Evolutionary conservation across 2,888 invertebrate species (phyloP).

Genomic region (Bugula neritina): DNA sequence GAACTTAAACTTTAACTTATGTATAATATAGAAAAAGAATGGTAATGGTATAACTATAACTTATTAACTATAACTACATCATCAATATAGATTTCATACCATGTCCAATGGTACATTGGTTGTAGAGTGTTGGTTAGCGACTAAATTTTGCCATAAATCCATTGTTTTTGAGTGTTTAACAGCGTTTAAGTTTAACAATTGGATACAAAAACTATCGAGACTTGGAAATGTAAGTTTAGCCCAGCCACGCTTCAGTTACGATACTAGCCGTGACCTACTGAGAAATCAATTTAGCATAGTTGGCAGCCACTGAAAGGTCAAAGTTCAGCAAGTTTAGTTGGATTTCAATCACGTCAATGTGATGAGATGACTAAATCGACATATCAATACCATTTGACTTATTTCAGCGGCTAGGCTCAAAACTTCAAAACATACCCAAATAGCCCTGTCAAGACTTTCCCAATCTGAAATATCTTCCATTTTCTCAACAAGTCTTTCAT

Average conservation of each 20-base stretch:
- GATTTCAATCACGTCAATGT: not conserved
- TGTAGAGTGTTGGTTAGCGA: not conserved
- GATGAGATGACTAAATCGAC: too few relatives aligned
- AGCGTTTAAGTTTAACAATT: too few relatives aligned
- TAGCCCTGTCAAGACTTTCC: not conserved
- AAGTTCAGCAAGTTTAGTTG: not conserved
- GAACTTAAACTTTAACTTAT: too few relatives aligned
- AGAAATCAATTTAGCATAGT: not conserved
- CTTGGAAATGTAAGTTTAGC: too few relatives aligned
- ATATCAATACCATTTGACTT: not conserved
- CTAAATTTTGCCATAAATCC: conserved; percentile 20
- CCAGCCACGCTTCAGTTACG: too few relatives aligned
- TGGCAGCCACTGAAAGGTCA: conserved; percentile 22
- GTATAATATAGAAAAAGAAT: too few relatives aligned
- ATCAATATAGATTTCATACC: too few relatives aligned
- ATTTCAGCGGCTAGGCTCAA: not conserved
- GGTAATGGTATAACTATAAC: too few relatives aligned
- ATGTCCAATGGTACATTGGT: conserved; percentile 1
- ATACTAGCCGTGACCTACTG: conserved; percentile 13
- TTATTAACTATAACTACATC: too few relatives aligned
- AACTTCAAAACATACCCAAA: not conserved
- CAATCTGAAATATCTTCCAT: conserved; percentile 5
- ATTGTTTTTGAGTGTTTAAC: too few relatives aligned
- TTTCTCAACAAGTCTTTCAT: not conserved
- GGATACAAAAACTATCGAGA: too few relatives aligned